Conservation (phyloP, 92 coral and sea anemone species). For the Palythoa grandis region DNA sequence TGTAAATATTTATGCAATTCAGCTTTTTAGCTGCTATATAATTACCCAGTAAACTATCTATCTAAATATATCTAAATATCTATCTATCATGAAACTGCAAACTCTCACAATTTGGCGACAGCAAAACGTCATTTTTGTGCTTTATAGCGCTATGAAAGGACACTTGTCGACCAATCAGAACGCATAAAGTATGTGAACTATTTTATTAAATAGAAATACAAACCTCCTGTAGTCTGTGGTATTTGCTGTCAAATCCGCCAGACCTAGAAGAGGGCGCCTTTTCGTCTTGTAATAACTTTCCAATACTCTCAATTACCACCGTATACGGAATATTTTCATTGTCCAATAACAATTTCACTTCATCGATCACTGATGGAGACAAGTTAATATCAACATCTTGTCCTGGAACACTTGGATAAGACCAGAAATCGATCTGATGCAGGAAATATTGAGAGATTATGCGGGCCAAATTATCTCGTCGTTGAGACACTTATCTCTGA, state of each 20-base stretch:
- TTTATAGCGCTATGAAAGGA: no score
- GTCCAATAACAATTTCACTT: slow-evolving; percentile 61
- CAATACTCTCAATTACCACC: slow-evolving; percentile 57
- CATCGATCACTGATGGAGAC: slow-evolving; percentile 54
- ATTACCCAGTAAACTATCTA: no score
- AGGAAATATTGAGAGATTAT: not conserved
- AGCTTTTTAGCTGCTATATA: no score
- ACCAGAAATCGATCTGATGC: slow-evolving; percentile 88
- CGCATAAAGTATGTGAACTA: no score
- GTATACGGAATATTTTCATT: slow-evolving; percentile 59
- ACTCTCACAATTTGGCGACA: no score
- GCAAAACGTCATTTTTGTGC: no score
- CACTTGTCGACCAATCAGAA: no score
- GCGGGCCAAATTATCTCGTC: no score
- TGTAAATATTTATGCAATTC: no score
- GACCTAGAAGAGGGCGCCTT: slow-evolving; percentile 58
- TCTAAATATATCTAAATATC: no score
- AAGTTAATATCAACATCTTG: slow-evolving; percentile 78
- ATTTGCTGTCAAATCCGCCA: slow-evolving; percentile 72
- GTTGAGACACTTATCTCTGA: not conserved
- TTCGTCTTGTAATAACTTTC: slow-evolving; percentile 59
- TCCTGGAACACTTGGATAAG: slow-evolving; percentile 65
- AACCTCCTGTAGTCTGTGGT: slow-evolving; percentile 74
- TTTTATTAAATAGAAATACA: not conserved
- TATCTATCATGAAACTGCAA: no score